Evolutionary conservation across 2,888 invertebrate genomes (phyloP), one percentile per base, ranked within the genome.

Genomic region (Agriopis marginaria): DNA sequence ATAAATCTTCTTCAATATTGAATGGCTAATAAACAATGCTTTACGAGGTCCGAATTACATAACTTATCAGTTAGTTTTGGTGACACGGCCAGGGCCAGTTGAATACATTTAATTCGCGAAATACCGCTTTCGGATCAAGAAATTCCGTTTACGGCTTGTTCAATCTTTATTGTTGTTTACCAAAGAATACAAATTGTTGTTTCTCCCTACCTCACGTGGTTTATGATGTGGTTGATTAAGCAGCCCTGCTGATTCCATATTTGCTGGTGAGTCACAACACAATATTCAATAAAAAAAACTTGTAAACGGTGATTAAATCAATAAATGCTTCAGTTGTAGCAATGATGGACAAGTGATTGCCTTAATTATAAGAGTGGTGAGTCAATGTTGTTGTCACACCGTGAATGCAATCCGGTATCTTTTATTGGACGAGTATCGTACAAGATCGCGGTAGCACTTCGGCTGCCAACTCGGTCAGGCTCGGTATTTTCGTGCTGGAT

Each of bases 391-490:
- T 81, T 81, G 79, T 79, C 71, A 77, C 79, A 67, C 67, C 64
- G 62, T 69, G 49, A 61, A 12, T 58, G 58, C 42, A 65, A 68
- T 71, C 68, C 71, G 51, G 61, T 66, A 51, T 72, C 71, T 72
- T 76, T 70, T 79, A 74, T 75, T 75, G 70, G 76, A 14, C 50
- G 40, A 11, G 40, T 55, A 49, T 56, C 47, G 62, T 66, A 60
- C 58, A 72, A 79, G 82, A 86, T 86, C 82, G 85, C 86, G 86
- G 85, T 78, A 86, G 83, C 77, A 72, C 68, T 74, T 76, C 72
- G 76, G 76, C 74, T 75, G 92, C 91, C 89, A 92, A 92, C 84
- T 91, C 89, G 90, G 90, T 88, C 91, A 85, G 71, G 66, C 75
- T 68, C 74, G 77, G 72, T 89, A 89, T 90, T 90, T 87, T 83